These are phyloP conservation scores for Ovis aries DNA, from an alignment of 2,113 vertebrate species.

Conservation along the genomic window DNA sequence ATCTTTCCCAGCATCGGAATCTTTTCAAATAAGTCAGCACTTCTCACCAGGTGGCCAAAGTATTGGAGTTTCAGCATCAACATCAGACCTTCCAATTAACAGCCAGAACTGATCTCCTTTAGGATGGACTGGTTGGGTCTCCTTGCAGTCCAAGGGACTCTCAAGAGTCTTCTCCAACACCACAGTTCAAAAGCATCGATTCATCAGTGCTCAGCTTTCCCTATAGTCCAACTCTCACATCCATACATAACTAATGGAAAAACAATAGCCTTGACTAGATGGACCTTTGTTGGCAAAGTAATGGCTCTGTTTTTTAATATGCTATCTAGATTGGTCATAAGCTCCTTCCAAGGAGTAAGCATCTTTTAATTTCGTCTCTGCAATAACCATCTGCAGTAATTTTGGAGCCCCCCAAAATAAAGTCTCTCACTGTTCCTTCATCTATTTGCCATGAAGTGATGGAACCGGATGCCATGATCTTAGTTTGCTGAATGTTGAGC, in stretches of 20 bases:
- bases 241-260: not conserved
- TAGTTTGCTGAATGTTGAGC: not conserved
- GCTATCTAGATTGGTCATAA: not conserved
- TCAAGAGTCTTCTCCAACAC: not conserved
- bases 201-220: rapidly evolving
- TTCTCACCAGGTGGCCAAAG: not conserved
- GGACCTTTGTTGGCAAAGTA: not conserved
- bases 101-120: not conserved
- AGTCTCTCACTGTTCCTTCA: not conserved
- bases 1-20: not conserved
- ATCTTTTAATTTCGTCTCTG: not conserved
- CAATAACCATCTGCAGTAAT: not conserved
- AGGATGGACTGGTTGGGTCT: not conserved
- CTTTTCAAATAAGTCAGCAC: not conserved
- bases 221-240: not conserved
- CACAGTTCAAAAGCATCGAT: not conserved
- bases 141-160: not conserved
- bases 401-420: not conserved
- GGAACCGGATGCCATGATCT: not conserved
- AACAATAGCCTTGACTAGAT: not conserved
- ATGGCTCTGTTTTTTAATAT: not conserved
- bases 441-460: too few species aligned
- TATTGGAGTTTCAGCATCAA: not conserved
- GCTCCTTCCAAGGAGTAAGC: not conserved
- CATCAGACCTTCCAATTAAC: not conserved